Conservation (phyloP, 2,888 invertebrate genomes). For the Ophonus ardosiacus region DNA sequence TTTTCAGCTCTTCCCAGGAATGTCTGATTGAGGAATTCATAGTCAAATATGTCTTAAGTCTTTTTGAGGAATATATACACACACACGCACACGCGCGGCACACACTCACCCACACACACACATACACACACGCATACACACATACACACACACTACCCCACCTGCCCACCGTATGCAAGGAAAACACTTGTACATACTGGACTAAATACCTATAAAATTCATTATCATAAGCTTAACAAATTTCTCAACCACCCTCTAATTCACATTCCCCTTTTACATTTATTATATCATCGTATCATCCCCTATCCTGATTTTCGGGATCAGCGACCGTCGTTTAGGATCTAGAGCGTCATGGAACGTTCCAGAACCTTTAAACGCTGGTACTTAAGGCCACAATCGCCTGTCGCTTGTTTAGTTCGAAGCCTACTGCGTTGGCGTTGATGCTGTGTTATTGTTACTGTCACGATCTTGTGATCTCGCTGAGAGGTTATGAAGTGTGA, state of each 20-base stretch:
- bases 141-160: too few relatives aligned
- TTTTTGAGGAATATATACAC: too few relatives aligned
- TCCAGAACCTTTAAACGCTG: constrained; percentile 3
- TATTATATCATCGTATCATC: not conserved
- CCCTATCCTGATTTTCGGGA: not conserved
- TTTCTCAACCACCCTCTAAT: not conserved
- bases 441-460: not conserved
- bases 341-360: not conserved
- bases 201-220: not conserved
- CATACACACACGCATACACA: too few relatives aligned
- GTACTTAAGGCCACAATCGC: constrained; percentile 2
- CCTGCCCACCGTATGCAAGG: too few relatives aligned
- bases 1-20: too few relatives aligned
- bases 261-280: not conserved
- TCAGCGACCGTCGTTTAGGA: not conserved
- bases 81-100: too few relatives aligned
- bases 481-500: not conserved
- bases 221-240: not conserved
- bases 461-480: not conserved
- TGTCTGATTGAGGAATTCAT: too few relatives aligned
- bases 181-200: too few relatives aligned
- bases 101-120: too few relatives aligned
- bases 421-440: not conserved
- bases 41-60: too few relatives aligned
- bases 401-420: not conserved